Evolutionary conservation across 2,113 vertebrate genomes (phyloP).

Genomic region (Alectura lathami): DNA sequence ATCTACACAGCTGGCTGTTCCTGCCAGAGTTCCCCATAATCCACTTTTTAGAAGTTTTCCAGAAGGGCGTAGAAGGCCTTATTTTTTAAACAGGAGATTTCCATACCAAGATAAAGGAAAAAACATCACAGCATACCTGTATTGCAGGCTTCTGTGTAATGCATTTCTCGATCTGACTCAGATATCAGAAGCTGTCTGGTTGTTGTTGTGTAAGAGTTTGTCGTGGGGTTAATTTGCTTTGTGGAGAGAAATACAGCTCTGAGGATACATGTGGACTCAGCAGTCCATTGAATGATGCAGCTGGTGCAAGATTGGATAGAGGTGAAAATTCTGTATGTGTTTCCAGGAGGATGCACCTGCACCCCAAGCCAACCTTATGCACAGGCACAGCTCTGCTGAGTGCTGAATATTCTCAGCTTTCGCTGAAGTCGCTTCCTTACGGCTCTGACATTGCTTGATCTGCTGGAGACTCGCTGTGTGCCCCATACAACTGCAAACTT

Average conservation of each 20-base stretch:
- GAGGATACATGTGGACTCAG: background rate
- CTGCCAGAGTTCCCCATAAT: background rate
- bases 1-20: background rate
- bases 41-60: background rate
- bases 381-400: background rate
- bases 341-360: background rate
- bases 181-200: background rate
- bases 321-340: background rate
- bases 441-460: background rate
- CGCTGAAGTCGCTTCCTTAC: background rate
- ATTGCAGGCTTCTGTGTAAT: background rate
- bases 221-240: background rate
- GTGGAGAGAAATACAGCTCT: background rate
- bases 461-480: background rate
- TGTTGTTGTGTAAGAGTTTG: background rate
- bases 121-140: background rate
- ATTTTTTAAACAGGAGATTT: background rate
- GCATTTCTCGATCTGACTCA: background rate
- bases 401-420: background rate
- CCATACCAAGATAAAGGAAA: background rate
- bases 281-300: background rate
- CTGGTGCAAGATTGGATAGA: background rate
- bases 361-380: accelerated
- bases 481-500: background rate
- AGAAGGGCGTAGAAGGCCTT: background rate